phyloP scores from a whole-genome alignment of 2,888 invertebrate species.

The Neoaliturus tenellus region DNA sequence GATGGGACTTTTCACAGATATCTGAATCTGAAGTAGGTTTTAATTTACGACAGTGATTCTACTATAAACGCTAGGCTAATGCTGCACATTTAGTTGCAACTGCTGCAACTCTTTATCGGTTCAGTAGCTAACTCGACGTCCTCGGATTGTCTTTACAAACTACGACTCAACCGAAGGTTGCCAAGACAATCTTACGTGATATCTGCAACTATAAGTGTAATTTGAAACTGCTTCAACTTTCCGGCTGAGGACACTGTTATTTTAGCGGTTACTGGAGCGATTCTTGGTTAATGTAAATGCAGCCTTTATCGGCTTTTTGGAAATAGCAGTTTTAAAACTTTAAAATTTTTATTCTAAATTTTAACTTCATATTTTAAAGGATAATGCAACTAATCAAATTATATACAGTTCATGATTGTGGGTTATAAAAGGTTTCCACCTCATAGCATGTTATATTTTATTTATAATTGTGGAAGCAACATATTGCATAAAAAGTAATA shows the following conservation, averaged over 20 bases:
- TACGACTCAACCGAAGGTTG: background rate
- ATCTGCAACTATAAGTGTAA: background rate
- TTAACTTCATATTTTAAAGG: too few species aligned
- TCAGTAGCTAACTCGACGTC: background rate
- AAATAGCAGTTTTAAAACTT: too few species aligned
- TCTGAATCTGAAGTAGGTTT: too few species aligned
- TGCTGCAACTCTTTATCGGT: background rate
- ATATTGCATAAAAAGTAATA: background rate
- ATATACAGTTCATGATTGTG: too few species aligned
- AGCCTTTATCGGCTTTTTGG: too few species aligned
- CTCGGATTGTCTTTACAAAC: constrained; percentile 5
- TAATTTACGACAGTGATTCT: too few species aligned
- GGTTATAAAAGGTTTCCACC: too few species aligned
- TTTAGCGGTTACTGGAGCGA: background rate
- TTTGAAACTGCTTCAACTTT: background rate
- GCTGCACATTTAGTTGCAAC: background rate
- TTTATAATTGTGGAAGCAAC: background rate
- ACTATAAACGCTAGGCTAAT: background rate
- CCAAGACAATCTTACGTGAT: background rate
- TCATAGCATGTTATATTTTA: too few species aligned
- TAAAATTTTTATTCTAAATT: too few species aligned
- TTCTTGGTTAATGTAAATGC: too few species aligned
- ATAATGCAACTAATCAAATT: too few species aligned
- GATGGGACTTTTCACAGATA: too few species aligned
- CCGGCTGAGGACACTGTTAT: background rate